Percentiles rank a stretch among this genome's conserved stretches.
phyloP scores from a whole-genome alignment of 2,888 invertebrate species.

The Allacma fusca region DNA sequence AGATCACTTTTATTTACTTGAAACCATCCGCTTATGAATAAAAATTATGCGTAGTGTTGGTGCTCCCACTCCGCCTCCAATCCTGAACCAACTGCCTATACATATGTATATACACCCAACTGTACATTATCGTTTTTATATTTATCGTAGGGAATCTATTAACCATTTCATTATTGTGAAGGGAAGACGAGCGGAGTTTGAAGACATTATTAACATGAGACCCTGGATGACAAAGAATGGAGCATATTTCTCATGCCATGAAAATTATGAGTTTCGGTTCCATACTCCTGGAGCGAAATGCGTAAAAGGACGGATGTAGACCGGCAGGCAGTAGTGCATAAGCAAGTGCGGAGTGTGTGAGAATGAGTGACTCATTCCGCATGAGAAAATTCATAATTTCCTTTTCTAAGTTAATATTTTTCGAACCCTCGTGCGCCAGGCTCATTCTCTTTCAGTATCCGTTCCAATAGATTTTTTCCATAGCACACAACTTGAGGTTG shows the following conservation, averaged over 20 bases:
- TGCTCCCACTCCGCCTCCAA: too few species aligned
- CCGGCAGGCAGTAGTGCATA: background rate
- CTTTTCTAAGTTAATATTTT: constrained; percentile 41
- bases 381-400: constrained; percentile 44
- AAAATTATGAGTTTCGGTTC: constrained; percentile 7
- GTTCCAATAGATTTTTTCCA: constrained; percentile 2
- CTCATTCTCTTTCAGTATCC: background rate
- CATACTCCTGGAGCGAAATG: constrained; percentile 12
- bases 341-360: constrained; percentile 3
- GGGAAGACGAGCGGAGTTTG: too few species aligned
- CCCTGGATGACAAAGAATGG: too few species aligned
- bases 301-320: constrained; percentile 13
- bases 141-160: constrained; percentile 13
- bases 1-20: constrained; percentile 25
- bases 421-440: background rate
- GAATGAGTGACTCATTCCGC: constrained; percentile 37
- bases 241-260: constrained; percentile 11
- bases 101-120: background rate
- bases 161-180: background rate
- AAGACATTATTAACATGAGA: too few species aligned
- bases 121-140: background rate
- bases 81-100: too few species aligned
- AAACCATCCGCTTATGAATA: too few species aligned
- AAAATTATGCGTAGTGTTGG: too few species aligned
- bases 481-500: constrained; percentile 14